Conservation (phyloP, 2,888 invertebrate species). For the Sylvicola fuscatus region DNA sequence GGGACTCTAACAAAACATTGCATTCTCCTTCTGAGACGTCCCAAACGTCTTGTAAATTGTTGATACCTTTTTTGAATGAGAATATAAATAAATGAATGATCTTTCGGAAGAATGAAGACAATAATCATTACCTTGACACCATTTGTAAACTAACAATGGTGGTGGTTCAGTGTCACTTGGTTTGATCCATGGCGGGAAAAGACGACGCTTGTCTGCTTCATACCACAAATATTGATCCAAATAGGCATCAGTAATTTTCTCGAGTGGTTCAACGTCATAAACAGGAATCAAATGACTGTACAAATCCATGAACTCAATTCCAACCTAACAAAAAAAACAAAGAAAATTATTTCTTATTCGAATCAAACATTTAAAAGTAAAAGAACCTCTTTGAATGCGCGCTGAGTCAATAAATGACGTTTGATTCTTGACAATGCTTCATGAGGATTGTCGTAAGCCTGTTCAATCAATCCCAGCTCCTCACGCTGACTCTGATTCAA, state of each 20-base stretch:
- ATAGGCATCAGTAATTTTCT: constrained; percentile 99
- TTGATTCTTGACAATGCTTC: constrained; percentile 98
- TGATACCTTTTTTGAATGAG: constrained; percentile 41
- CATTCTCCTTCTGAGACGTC: constrained; percentile 97
- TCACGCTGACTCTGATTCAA: constrained; percentile 98
- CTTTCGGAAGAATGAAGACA: neutral
- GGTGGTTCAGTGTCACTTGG: constrained; percentile 98
- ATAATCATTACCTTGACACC: constrained; percentile 73
- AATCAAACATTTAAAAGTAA: too few species aligned
- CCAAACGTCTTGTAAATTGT: constrained; percentile 97
- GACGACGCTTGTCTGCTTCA: constrained; percentile 91
- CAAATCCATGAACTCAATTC: constrained; percentile 99
- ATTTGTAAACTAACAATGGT: constrained; percentile 81
- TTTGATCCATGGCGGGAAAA: constrained; percentile 98
- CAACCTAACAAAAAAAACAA: constrained; percentile 38
- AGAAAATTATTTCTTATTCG: too few species aligned
- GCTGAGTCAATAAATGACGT: constrained; percentile 92
- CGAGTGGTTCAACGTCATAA: constrained; percentile 96
- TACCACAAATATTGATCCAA: constrained; percentile 99
- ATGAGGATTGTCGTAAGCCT: constrained; percentile 99
- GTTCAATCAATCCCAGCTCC: constrained; percentile 95
- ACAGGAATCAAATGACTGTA: constrained; percentile 98
- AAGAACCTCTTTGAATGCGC: constrained; percentile 89
- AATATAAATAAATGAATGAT: too few species aligned
- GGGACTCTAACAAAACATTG: constrained; percentile 90